Conservation (phyloP, 2,888 invertebrate genomes). For the Lymantria monacha region DNA sequence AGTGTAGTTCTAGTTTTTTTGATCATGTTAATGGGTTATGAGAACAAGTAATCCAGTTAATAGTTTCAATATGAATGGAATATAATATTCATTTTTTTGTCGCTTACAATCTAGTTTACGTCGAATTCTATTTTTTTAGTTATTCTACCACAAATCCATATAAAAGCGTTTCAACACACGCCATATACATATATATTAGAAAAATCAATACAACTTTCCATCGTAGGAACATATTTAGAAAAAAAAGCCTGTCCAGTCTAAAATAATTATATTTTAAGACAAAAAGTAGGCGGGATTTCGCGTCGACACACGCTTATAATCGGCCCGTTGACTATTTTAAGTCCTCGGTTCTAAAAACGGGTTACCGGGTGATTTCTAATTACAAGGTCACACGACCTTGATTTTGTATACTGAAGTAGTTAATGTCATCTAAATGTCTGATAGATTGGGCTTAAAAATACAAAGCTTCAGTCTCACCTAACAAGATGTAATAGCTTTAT, state of each 20-base stretch:
- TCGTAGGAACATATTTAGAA: slow-evolving; percentile 12
- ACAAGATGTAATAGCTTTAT: no score
- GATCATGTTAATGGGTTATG: no score
- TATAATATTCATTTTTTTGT: no score
- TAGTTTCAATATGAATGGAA: no score
- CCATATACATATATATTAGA: background rate
- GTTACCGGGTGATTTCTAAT: background rate
- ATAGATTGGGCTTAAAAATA: no score
- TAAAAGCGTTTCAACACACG: slow-evolving; percentile 1
- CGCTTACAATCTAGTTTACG: no score
- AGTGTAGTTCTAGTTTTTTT: no score
- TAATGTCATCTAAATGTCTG: no score
- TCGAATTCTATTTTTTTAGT: no score
- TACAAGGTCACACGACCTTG: background rate
- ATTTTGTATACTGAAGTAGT: background rate
- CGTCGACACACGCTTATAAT: background rate
- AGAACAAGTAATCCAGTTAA: no score
- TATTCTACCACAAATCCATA: background rate
- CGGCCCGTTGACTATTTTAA: background rate
- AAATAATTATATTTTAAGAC: slow-evolving; percentile 18
- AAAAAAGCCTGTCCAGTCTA: slow-evolving; percentile 23
- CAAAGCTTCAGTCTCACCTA: no score
- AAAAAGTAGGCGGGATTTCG: slow-evolving; percentile 4
- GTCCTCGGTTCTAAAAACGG: background rate
- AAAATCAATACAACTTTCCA: slow-evolving; percentile 3